Base-by-base conservation (phyloP, 2,797 vertebrate species). In the Hirundo rustica region DNA sequence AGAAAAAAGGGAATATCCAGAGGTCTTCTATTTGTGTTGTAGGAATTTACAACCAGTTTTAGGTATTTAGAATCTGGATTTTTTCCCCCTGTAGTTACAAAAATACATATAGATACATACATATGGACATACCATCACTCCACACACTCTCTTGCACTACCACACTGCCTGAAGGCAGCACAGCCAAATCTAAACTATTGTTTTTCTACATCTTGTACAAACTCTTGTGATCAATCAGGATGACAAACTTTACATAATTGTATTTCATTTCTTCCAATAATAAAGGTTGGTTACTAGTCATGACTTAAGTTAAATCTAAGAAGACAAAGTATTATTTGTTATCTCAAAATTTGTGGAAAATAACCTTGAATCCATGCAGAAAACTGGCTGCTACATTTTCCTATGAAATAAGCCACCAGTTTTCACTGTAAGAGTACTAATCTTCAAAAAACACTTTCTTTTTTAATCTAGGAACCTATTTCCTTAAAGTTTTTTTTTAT, bases 401-500 rank as follows among this genome's bases (percentile, higher is more conserved):
- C 26, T 45, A 64, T 15, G 47, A 74, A 85, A 83, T 57, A 91
- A 93, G 32, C 29, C n/a, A 64, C 23, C 16, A 51, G 50, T 65
- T 90, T 81, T 88, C 30, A 65, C 45, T 84, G 15, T 32, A 92
- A 45, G 34, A 74, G 27, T 44, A 51, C 13, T 57, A 71, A 71
- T 30, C 23, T 88, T 91, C 81, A 77, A 96, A 82, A 85, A 30
- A 51, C 91, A 61, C 16, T 25, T 72, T 86, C 87, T 45, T 74
- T 80, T 84, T 34, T 40, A 51, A 74, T 74, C 40, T 72, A 74
- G 61, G 48, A 80, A 95, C 80, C 1, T 0, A 93, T 92, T 94
- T 93, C 76, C 79, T 85, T 88, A 23, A 94, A 91, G 61, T 20
- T 70, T 96, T n/a, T n/a, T 38, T 96, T 91, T 82, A 80, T 81